Evolutionary conservation across 2,888 invertebrate genomes (phyloP), one percentile per base, ranked within the genome.

Genomic region (Folsomia candida): DNA sequence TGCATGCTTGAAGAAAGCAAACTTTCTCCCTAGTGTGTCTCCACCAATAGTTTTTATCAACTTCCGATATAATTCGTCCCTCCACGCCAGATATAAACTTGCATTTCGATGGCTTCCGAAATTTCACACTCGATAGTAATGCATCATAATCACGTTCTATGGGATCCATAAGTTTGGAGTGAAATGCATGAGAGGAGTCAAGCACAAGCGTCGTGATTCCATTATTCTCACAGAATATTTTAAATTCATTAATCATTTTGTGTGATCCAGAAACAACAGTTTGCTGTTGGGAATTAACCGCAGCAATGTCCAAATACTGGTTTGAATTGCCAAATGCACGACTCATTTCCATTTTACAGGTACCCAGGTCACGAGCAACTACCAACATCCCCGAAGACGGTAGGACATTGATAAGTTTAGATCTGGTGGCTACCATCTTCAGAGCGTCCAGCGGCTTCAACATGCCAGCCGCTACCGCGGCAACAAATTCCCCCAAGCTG

Each of bases 401-500:
- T 1, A 72, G 72, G 18, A 27, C 59, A 27, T 72, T 69, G 25
- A 75, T 69, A 22, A 75, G 71, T 1, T 66, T 58, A 29, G 66
- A 62, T 51, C 75, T 14, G 28, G 66, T 65, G 0, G 67, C 71
- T 1, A 75, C 71, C 0, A 73, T 51, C 25, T 64, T 73, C 6
- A 75, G 29, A 1, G 67, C 75, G 22, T 73, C 72, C 63, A 71
- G 69, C 27, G 73, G 22, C 1, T 51, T 37, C 4, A 75, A 11
- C 27, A 73, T 65, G 18, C 71, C 73, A 60, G 69, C 68, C 18
- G 67, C 68, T 1, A 75, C 75, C 1, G 72, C 70, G 20, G 75
- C 75, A 14, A 67, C 58, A 64, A 72, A 75, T 61, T 75, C 75
- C 14, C 75, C 75, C 2, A 75, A 47, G 47, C 75, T 75, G 62